Percentiles rank a stretch among this genome's conserved stretches.
Evolutionary conservation across 2,113 vertebrate species (phyloP).

Genomic region (Madoqua kirkii): DNA sequence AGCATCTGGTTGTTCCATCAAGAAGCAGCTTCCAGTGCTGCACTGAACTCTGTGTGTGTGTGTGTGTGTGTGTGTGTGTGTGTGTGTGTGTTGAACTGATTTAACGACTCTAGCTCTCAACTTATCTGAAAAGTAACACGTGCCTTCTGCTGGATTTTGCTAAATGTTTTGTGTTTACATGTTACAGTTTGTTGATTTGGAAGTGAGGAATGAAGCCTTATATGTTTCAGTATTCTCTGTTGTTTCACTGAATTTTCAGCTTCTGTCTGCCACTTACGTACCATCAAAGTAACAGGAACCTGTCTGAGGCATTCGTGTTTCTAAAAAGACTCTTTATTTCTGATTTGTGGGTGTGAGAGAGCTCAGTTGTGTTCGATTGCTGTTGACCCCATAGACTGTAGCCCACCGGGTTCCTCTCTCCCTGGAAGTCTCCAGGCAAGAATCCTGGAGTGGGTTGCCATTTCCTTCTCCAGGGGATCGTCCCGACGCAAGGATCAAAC

Average conservation of each 20-base stretch:
- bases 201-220: no score
- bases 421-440: background rate
- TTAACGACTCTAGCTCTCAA: no score
- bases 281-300: fast-evolving
- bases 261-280: fast-evolving
- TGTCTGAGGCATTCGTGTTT: background rate
- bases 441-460: background rate
- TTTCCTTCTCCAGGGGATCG: background rate
- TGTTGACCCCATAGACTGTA: background rate
- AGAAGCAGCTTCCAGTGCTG: background rate
- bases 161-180: background rate
- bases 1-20: background rate
- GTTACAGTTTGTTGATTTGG: background rate
- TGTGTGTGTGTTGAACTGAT: background rate
- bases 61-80: no score
- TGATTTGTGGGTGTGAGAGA: background rate
- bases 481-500: fast-evolving
- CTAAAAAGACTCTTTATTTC: background rate
- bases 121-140: background rate
- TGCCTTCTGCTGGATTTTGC: no score
- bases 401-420: background rate
- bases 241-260: fast-evolving
- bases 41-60: background rate
- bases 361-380: fast-evolving
- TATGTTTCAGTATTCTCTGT: background rate